Evolutionary conservation across 2,113 vertebrate genomes (phyloP), one percentile per base, ranked within the genome.

Genomic region (Phasianus colchicus): DNA sequence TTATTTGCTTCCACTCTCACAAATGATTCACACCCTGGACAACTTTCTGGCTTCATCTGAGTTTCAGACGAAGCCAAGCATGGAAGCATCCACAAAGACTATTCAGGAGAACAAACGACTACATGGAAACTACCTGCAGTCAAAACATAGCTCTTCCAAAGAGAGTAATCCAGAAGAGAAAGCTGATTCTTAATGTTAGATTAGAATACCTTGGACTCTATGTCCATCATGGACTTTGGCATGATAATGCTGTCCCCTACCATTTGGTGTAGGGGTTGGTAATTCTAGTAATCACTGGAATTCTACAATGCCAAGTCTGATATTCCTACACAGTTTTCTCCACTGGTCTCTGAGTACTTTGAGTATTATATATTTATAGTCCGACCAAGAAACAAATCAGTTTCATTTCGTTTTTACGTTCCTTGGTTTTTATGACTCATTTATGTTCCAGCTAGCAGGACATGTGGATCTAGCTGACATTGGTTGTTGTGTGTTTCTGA

Each of bases 371-470:
- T 38, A 89, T 87, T 91, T 79, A 88, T 17, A 70, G 67, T 24
- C 67, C 50, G 76, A 25, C 83, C 55, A 80, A 88, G 90, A 70
- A 80, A 67, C 69, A 88, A 94, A 96, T 90, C 69, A 89, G 21
- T 32, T 50, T 64, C 48, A 71, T 24, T 36, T 75, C 75, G 63
- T 84, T 70, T 69, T 92, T 63, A 47, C 55, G 69, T 79, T 65
- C 83, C 55, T 92, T 86, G 88, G 42, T 71, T 93, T 93, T 95
- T 93, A 83, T 60, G 90, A 86, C 47, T 86, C 76, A 75, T 78
- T 86, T 84, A 64, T 78, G 73, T 90, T 83, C 86, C 2, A 13
- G 90, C 42, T 69, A 90, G 29, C 79, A 90, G 73, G 65, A 74
- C 52, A 63, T 40, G 61, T 0, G 60, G 88, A 81, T 86, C 57